Evolutionary conservation across 1,140 invertebrate genomes (phyloP), one percentile per base, ranked within the genome.

Genomic region (Aphidius ervi): DNA sequence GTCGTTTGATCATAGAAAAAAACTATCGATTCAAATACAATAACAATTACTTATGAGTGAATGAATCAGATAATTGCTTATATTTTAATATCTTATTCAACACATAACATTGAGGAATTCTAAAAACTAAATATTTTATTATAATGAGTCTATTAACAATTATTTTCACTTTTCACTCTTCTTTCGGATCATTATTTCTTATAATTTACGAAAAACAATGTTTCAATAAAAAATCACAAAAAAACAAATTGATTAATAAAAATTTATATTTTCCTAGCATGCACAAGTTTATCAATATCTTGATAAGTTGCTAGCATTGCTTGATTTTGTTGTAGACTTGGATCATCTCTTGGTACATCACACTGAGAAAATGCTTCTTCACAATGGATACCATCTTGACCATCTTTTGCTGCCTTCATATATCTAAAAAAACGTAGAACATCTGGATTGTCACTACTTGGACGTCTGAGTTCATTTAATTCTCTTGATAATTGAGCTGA

Each of bases 371-470:
- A 83, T 1, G 76, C 63, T 1, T 75, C 66, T 39, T 82, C 76
- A 70, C 91, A 94, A 65, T 87, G 85, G 6, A 83, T 73, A 4
- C 87, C 87, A 65, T 92, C 90, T 68, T 94, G 91, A 0, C 91
- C 91, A 64, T 91, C 88, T 68, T 92, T 89, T 6, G 91, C 91
- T 1, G 91, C 90, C 65, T 91, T 87, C 91, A 94, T 93, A 74
- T 93, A 93, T 48, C 86, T 85, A 83, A 93, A 94, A 81, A 93
- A 94, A 42, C 91, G 80, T 9, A 94, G 76, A 41, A 93, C 91
- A 63, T 93, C 90, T 6, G 89, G 87, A 71, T 92, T 93, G 73
- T 92, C 90, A 3, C 86, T 87, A 2, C 88, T 86, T 4, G 91
- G 91, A 54, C 91, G 88, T 9, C 89, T 82, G 41, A 94, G 77